Evolutionary conservation across 2,797 vertebrate species (phyloP), one percentile per base, ranked within the genome.

Genomic region (Pangasius larnaudii): DNA sequence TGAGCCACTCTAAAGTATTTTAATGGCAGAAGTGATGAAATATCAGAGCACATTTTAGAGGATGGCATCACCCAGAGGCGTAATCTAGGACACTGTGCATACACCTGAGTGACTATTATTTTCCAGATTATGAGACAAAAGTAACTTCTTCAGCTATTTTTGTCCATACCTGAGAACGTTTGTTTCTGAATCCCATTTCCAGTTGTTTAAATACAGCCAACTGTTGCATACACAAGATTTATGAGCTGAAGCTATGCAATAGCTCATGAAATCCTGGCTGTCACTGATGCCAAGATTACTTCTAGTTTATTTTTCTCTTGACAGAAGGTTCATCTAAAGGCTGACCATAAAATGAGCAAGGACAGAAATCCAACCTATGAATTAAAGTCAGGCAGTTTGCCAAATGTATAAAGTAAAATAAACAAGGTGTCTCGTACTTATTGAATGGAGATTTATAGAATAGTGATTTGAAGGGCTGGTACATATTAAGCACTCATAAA

Each of bases 21-120:
- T 84, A 83, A 65, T 77, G 58, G 58, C 81, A 56, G 58, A 24
- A 5, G 33, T n/a, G 59, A 22, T 88, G 81, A 88, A 88, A 84
- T 84, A 84, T 77, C 30, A 72, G 58, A 51, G 42, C 30, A 59
- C 33, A 65, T 18, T 36, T 30, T 24, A 65, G 65, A 86, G 49
- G 16, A 56, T 19, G n/a, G 24, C 8, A 49, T 16, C 5, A 58
- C 33, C 8, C n/a, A 30, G 53, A 24, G 5, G 5, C 24, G 53
- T 58, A 79, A 36, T 22, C 53, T 24, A 9, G 56, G 53, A 59
- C 53, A 80, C 10, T 77, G 46, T 14, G 33, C 6, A 33, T 27
- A 33, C 51, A 11, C 46, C 42, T 49, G 77, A 33, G n/a, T 5
- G 33, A 24, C 53, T 75, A 49, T 51, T 16, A 3, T 19, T 46